Conservation (phyloP, 1,140 invertebrate genomes). For the Penaeus japonicus region DNA sequence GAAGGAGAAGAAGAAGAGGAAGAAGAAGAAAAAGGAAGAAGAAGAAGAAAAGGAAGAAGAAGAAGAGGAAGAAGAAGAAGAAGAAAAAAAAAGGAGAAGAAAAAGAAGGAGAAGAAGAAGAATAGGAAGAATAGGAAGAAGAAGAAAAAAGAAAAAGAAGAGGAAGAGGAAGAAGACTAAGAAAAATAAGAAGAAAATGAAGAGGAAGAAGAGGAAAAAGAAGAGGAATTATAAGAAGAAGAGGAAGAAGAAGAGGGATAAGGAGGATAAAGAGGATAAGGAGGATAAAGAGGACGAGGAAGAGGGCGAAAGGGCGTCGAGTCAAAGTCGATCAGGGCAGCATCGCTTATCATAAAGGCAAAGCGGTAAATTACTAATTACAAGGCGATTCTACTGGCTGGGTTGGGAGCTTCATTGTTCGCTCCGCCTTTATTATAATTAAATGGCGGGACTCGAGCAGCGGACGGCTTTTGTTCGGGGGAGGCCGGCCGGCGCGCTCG, state of each 20-base stretch:
- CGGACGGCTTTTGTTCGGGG: neutral
- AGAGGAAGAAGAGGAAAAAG: neutral
- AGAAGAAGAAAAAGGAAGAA: neutral
- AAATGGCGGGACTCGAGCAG: neutral
- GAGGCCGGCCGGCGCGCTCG: too few relatives aligned
- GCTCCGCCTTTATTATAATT: constrained; percentile 22
- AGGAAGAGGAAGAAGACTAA: neutral
- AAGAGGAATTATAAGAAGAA: too few relatives aligned
- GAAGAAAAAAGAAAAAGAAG: too few relatives aligned
- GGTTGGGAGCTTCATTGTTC: neutral
- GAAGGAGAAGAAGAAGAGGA: too few relatives aligned
- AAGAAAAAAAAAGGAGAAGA: too few relatives aligned
- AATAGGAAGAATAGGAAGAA: too few relatives aligned
- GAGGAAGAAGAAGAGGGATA: neutral
- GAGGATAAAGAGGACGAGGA: neutral
- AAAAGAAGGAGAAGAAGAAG: neutral
- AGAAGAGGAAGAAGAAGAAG: too few relatives aligned
- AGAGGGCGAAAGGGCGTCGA: neutral
- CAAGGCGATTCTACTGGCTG: neutral
- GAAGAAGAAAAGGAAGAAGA: neutral
- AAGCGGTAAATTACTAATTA: constrained; percentile 14
- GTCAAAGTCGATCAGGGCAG: neutral
- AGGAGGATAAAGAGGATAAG: neutral
- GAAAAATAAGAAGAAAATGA: neutral
- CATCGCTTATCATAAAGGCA: neutral